Conservation (phyloP, 2,888 invertebrate species). For the Eucera pruinosa region DNA sequence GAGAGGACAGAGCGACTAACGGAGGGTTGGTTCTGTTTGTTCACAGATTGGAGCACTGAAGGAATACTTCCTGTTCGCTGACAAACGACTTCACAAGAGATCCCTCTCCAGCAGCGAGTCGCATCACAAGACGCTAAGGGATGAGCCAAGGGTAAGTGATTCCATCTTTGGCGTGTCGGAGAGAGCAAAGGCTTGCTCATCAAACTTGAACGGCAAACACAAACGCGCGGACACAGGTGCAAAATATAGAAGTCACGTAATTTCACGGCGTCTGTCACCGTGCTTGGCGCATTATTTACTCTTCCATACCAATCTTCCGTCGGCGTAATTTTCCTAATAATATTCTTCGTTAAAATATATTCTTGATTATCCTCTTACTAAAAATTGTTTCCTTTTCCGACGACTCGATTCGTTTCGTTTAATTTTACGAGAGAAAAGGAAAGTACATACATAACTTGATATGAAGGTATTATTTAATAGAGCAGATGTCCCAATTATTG, state of each 20-base stretch:
- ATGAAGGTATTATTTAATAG: too few relatives aligned
- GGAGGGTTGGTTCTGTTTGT: slow-evolving; percentile 76
- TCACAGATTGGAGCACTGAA: slow-evolving; percentile 96
- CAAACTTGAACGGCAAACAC: slow-evolving; percentile 24
- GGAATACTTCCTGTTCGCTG: slow-evolving; percentile 94
- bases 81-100: slow-evolving; percentile 93
- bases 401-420: too few relatives aligned
- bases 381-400: too few relatives aligned
- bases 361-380: too few relatives aligned
- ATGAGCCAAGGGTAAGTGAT: slow-evolving; percentile 90
- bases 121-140: slow-evolving; percentile 91
- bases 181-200: slow-evolving; percentile 15
- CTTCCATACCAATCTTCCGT: slow-evolving; percentile 43
- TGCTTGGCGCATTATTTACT: slow-evolving; percentile 31
- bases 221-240: slow-evolving; percentile 25
- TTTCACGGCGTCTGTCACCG: slow-evolving; percentile 40
- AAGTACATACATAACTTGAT: too few relatives aligned
- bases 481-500: too few relatives aligned
- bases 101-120: slow-evolving; percentile 91
- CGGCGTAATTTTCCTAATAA: slow-evolving; percentile 3
- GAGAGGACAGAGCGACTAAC: slow-evolving; percentile 12
- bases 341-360: slow-evolving; percentile 31
- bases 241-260: slow-evolving; percentile 28
- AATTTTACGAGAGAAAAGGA: too few relatives aligned
- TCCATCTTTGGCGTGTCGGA: slow-evolving; percentile 80